Conservation (phyloP, 2,888 invertebrate species). For the Pandemis cinnamomeana region DNA sequence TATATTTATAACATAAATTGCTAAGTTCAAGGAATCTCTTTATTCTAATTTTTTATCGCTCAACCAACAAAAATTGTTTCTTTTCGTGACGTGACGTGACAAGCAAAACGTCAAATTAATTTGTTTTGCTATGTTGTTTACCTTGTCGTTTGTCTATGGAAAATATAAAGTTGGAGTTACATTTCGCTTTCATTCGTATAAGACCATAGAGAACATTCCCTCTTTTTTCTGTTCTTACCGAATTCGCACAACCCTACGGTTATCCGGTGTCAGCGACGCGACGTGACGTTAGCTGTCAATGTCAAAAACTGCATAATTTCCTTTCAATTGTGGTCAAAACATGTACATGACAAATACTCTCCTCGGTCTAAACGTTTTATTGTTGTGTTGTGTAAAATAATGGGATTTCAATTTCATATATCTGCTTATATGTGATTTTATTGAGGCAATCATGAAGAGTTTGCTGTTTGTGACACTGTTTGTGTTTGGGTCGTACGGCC, state of each 20-base stretch:
- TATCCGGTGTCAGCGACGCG: not conserved
- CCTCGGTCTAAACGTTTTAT: not conserved
- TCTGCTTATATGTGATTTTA: slow-evolving; percentile 41
- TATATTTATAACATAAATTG: slow-evolving; percentile 1
- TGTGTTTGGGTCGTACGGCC: slow-evolving; percentile 64
- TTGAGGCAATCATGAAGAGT: slow-evolving; percentile 59
- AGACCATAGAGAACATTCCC: not conserved
- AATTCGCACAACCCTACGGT: not conserved
- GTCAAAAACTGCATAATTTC: slow-evolving; percentile 36
- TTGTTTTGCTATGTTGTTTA: slow-evolving; percentile 24
- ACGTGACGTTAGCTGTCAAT: slow-evolving; percentile 32
- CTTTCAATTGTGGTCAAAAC: slow-evolving; percentile 36
- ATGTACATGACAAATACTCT: slow-evolving; percentile 37
- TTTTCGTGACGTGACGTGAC: slow-evolving; percentile 40
- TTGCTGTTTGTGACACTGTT: slow-evolving; percentile 62
- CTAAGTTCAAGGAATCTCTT: slow-evolving; percentile 19
- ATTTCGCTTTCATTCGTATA: not conserved
- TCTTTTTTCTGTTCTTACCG: not conserved
- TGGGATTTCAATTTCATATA: slow-evolving; percentile 51
- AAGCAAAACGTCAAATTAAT: slow-evolving; percentile 37
- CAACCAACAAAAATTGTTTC: slow-evolving; percentile 32
- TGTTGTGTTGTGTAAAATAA: slow-evolving; percentile 50
- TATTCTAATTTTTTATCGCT: slow-evolving; percentile 26
- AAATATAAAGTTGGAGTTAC: not conserved
- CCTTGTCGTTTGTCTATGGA: not conserved